Evolutionary conservation across 2,888 invertebrate genomes (phyloP).

Genomic region (Ophioninae sp.): DNA sequence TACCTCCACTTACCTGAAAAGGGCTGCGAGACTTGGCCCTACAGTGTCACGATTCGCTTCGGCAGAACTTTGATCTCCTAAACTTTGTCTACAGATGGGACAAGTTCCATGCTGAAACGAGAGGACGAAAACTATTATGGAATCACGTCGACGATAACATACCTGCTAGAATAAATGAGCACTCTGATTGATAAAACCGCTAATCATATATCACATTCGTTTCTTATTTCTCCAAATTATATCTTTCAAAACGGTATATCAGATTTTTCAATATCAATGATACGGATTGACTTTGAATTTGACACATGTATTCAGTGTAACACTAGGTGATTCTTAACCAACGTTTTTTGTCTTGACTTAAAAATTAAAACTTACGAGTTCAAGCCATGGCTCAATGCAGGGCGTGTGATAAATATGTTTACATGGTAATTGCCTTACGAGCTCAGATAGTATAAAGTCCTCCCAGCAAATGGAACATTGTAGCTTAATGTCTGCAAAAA

Average conservation of each 20-base stretch:
- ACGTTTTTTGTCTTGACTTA: too few relatives aligned
- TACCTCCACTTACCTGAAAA: constrained; percentile 73
- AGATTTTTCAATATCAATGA: too few relatives aligned
- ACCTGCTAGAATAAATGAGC: too few relatives aligned
- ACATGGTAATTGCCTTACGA: constrained; percentile 90
- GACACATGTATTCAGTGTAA: too few relatives aligned
- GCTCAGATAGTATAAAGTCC: constrained; percentile 89
- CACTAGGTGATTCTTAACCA: too few relatives aligned
- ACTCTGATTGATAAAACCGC: too few relatives aligned
- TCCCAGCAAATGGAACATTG: constrained; percentile 99
- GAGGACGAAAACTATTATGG: constrained; percentile 42
- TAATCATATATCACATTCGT: too few relatives aligned
- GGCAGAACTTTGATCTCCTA: constrained; percentile 82
- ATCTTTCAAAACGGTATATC: too few relatives aligned
- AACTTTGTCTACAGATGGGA: constrained; percentile 94
- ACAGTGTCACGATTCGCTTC: constrained; percentile 78
- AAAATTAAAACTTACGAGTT: constrained; percentile 84
- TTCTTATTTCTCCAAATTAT: too few relatives aligned
- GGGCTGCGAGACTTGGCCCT: constrained; percentile 77
- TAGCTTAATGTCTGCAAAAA: constrained; percentile 84
- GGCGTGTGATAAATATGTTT: constrained; percentile 95
- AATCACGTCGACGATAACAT: too few relatives aligned
- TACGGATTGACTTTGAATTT: too few relatives aligned
- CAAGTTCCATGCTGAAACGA: constrained; percentile 92
- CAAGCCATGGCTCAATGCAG: constrained; percentile 97